A percentile compares a stretch with the other conserved stretches of the same genome.
Evolutionary conservation across 2,888 invertebrate species (phyloP).

Genomic region (Xestia sexstrigata): DNA sequence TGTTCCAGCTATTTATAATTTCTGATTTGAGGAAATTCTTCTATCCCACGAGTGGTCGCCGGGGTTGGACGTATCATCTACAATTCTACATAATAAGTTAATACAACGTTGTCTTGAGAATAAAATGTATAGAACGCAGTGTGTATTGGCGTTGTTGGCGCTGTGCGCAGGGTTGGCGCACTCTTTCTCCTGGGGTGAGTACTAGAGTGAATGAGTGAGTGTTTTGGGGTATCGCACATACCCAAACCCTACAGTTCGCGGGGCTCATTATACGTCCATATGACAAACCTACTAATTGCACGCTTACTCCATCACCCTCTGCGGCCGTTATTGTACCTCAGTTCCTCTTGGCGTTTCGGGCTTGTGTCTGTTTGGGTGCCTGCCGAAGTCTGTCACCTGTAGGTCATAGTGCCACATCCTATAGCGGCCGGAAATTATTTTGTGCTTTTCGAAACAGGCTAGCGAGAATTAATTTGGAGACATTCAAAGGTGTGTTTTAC

Average conservation of each 20-base stretch:
- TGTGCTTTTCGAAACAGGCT: not conserved
- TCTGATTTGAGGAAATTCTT: too few species aligned
- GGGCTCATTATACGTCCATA: not conserved
- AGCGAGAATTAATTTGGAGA: not conserved
- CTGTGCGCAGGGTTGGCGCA: not conserved
- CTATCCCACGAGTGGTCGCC: not conserved
- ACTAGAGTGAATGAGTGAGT: too few species aligned
- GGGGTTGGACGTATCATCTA: not conserved
- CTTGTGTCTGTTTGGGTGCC: not conserved
- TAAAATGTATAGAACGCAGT: not conserved
- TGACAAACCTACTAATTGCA: not conserved
- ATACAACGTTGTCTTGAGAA: not conserved
- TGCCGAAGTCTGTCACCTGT: not conserved
- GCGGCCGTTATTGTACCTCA: not conserved
- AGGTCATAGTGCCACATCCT: not conserved
- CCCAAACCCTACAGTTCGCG: not conserved
- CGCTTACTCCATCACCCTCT: not conserved
- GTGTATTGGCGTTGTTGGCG: not conserved
- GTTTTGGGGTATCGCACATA: not conserved
- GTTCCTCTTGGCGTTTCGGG: not conserved
- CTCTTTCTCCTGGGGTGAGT: slow-evolving; percentile 4
- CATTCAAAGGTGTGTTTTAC: not conserved
- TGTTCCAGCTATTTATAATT: too few species aligned
- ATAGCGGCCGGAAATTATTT: not conserved
- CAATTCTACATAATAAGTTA: not conserved